Evolutionary conservation across 2,113 vertebrate species (phyloP).

Genomic region (Chionomys nivalis): DNA sequence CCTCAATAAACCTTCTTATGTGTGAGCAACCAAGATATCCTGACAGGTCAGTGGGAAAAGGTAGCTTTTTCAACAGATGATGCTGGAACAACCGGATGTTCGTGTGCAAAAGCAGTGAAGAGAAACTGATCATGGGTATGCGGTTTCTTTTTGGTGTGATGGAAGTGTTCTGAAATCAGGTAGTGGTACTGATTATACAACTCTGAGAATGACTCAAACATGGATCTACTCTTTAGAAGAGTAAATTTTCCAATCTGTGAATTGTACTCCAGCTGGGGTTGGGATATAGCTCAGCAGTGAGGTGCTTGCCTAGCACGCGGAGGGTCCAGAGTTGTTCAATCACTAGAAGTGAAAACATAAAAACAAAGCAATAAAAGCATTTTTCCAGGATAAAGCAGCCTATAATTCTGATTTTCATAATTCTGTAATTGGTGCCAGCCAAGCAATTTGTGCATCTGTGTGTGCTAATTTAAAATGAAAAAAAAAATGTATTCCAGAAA

Average conservation of each 20-base stretch:
- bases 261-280: neutral
- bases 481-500: constrained; percentile 39
- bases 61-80: neutral
- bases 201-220: neutral
- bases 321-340: neutral
- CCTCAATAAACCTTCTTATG: neutral
- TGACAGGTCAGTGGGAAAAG: neutral
- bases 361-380: neutral
- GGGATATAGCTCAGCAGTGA: neutral
- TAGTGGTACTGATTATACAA: neutral
- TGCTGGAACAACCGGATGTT: neutral
- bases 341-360: neutral
- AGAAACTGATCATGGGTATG: neutral
- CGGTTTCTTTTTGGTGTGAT: neutral
- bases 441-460: constrained; percentile 27
- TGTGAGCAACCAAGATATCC: neutral
- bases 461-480: constrained; percentile 49
- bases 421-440: neutral
- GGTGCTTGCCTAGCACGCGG: neutral
- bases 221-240: neutral
- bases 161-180: neutral
- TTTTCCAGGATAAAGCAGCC: neutral
- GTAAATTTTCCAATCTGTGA: neutral
- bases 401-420: constrained; percentile 32
- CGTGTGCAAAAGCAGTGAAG: neutral